phyloP scores from a whole-genome alignment of 2,888 invertebrate genomes.

The Spilosoma lubricipeda region DNA sequence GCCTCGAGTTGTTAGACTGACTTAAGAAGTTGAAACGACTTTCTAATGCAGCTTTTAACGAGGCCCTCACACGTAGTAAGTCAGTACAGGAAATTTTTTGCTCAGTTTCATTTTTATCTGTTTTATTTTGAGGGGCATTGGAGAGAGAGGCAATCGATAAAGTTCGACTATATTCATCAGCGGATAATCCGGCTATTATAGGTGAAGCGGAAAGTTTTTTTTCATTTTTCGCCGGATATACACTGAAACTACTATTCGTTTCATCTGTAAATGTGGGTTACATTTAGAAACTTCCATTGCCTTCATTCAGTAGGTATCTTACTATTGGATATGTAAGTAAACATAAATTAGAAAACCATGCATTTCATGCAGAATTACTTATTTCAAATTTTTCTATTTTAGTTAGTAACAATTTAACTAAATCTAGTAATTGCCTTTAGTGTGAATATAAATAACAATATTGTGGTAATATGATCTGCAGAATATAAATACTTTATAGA shows the following conservation, averaged over 20 bases:
- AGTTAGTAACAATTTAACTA: too few relatives aligned
- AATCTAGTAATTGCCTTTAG: too few relatives aligned
- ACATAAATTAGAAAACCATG: too few relatives aligned
- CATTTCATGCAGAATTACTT: too few relatives aligned
- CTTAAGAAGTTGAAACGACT: background rate
- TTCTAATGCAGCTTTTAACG: background rate
- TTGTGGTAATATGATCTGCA: too few relatives aligned
- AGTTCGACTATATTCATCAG: background rate
- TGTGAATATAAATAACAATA: too few relatives aligned
- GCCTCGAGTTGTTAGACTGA: background rate
- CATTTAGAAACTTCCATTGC: too few relatives aligned
- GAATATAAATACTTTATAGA: too few relatives aligned
- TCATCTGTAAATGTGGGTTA: background rate
- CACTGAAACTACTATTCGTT: background rate
- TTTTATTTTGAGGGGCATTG: background rate
- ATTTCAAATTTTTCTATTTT: too few relatives aligned
- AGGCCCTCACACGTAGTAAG: background rate
- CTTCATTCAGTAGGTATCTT: too few relatives aligned
- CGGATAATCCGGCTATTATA: background rate
- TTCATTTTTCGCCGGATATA: background rate
- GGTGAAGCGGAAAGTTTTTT: background rate
- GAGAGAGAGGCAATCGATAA: background rate
- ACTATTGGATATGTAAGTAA: too few relatives aligned
- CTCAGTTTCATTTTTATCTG: slow-evolving; percentile 1
- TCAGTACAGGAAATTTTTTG: background rate